These are phyloP conservation scores for Cavia porcellus DNA, from an alignment of 2,113 vertebrate species.

Conservation along the genomic window DNA sequence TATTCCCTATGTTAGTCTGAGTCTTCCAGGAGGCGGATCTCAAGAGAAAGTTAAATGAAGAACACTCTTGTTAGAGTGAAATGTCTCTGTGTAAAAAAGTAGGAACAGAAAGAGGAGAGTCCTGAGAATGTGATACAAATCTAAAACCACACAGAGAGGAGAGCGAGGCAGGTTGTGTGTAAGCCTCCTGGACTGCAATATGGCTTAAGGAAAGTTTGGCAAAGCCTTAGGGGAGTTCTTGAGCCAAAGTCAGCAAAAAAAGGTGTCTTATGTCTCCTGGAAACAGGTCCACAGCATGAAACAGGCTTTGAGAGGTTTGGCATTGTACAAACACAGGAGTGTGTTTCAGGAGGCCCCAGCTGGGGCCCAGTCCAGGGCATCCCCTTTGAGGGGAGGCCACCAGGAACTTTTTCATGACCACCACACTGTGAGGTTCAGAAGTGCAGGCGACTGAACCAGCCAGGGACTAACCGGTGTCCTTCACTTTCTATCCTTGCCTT, in stretches of 20 bases:
- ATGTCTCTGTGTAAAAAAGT: not conserved
- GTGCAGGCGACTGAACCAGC: not conserved
- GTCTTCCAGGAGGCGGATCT: not conserved
- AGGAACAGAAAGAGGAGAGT: not conserved
- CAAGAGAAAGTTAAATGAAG: not conserved
- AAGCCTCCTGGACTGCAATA: not conserved
- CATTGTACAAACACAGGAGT: not conserved
- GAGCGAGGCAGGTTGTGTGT: not conserved
- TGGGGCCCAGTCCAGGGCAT: not conserved
- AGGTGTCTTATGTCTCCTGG: not conserved
- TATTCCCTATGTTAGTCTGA: not conserved
- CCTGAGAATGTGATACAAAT: not conserved
- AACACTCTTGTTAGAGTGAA: not conserved
- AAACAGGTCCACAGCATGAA: not conserved
- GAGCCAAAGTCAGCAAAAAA: constrained; percentile 1
- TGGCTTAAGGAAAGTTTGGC: not conserved
- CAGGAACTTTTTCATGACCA: not conserved
- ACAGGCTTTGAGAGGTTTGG: not conserved
- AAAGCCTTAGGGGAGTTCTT: not conserved
- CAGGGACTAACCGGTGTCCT: not conserved
- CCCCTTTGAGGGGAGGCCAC: not conserved
- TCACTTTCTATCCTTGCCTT: not conserved
- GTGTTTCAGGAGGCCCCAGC: not conserved
- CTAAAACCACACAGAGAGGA: not conserved
- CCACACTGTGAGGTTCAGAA: not conserved